Evolutionary conservation across 2,888 invertebrate species (phyloP).

Genomic region (Conomelus anceps): DNA sequence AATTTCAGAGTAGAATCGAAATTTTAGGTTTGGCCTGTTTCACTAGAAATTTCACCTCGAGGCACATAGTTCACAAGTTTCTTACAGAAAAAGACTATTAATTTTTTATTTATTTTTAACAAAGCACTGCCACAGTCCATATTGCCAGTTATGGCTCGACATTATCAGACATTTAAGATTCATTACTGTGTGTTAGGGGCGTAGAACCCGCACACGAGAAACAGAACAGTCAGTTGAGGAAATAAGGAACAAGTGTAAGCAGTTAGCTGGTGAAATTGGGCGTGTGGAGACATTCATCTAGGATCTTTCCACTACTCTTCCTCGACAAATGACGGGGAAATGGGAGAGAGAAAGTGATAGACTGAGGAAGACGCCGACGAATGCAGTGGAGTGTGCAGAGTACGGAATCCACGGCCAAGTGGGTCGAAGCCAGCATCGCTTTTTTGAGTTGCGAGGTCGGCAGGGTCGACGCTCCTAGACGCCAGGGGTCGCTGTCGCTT

Average conservation of each 20-base stretch:
- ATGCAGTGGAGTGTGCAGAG: neutral
- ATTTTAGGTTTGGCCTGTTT: no score
- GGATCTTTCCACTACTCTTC: neutral
- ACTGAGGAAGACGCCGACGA: neutral
- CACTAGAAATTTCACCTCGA: no score
- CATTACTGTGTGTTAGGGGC: neutral
- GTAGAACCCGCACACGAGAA: neutral
- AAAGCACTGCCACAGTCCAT: no score
- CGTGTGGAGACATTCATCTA: neutral
- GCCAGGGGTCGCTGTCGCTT: no score
- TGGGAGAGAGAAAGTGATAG: neutral
- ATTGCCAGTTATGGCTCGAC: neutral
- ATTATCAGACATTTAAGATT: neutral
- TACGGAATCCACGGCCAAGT: neutral
- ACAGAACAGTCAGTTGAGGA: neutral
- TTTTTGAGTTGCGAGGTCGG: neutral
- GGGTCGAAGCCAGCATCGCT: neutral
- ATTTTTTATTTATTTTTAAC: no score
- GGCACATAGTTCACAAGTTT: no score
- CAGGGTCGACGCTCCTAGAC: neutral
- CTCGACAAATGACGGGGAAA: neutral
- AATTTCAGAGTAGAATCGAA: no score
- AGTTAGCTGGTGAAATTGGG: neutral
- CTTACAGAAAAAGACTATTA: no score
- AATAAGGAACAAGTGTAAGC: neutral